Evolutionary conservation across 2,797 vertebrate genomes (phyloP).

Genomic region (Argya squamiceps): DNA sequence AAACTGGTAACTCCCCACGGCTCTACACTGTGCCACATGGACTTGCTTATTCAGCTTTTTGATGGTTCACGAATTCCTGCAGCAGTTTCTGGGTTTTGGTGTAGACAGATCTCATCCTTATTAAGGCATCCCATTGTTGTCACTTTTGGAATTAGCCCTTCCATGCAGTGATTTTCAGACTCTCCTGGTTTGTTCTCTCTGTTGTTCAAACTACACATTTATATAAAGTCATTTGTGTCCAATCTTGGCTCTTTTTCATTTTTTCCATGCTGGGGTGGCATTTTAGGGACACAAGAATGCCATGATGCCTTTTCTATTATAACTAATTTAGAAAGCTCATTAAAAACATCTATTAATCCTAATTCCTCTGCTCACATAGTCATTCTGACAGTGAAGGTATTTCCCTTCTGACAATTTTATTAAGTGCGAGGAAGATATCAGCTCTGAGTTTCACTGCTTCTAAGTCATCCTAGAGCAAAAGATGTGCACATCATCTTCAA

Average conservation of each 20-base stretch:
- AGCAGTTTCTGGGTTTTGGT: not conserved
- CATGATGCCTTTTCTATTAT: not conserved
- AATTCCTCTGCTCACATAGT: conserved; percentile 35
- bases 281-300: not conserved
- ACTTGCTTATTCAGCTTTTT: not conserved
- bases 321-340: conserved; percentile 13
- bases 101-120: not conserved
- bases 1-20: not conserved
- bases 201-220: not conserved
- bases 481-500: not conserved
- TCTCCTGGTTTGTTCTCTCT: conserved; percentile 44
- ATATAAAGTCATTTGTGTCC: not conserved
- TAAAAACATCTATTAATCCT: conserved; percentile 35
- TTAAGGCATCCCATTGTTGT: not conserved
- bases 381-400: conserved; percentile 40
- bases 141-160: not conserved
- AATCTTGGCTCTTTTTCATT: not conserved
- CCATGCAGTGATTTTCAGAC: conserved; percentile 30
- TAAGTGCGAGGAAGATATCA: conserved; percentile 4
- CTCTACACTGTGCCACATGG: not conserved
- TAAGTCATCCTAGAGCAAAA: not conserved
- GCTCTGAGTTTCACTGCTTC: not conserved
- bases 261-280: not conserved
- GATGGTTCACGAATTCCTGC: not conserved
- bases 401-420: conserved; percentile 21